These are phyloP conservation scores for Operophtera brumata DNA, from an alignment of 2,888 invertebrate genomes.

Conservation along the genomic window DNA sequence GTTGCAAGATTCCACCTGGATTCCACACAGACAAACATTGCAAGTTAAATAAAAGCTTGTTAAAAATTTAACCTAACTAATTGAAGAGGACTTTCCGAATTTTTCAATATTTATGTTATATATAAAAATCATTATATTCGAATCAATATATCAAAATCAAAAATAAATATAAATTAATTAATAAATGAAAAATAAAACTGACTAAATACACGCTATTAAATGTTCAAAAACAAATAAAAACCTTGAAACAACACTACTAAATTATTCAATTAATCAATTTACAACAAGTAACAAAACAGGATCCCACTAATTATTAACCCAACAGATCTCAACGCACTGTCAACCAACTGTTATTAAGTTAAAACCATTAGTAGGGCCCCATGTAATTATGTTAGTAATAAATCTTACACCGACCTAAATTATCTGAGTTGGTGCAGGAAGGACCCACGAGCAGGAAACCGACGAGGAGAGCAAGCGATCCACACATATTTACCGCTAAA, in stretches of 20 bases:
- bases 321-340: constrained; percentile 42
- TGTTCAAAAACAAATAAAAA: constrained; percentile 2
- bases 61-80: too few relatives aligned
- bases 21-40: too few relatives aligned
- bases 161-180: too few relatives aligned
- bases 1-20: too few relatives aligned
- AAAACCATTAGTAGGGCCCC: constrained; percentile 51
- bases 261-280: constrained; percentile 26
- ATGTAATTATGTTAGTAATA: constrained; percentile 58
- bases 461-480: constrained; percentile 49
- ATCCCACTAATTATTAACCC: constrained; percentile 27
- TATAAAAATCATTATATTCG: too few relatives aligned
- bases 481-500: constrained; percentile 47
- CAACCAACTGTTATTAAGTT: constrained; percentile 48
- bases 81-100: too few relatives aligned
- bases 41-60: too few relatives aligned
- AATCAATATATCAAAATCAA: too few relatives aligned
- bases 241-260: constrained; percentile 13
- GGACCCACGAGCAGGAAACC: constrained; percentile 62
- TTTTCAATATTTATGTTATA: too few relatives aligned
- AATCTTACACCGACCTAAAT: constrained; percentile 67
- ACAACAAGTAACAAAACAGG: constrained; percentile 26
- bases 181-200: background rate
- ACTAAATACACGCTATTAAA: background rate
- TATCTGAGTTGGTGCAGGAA: constrained; percentile 71